Evolutionary conservation across 2,113 vertebrate species (phyloP).

Genomic region (Castor canadensis): DNA sequence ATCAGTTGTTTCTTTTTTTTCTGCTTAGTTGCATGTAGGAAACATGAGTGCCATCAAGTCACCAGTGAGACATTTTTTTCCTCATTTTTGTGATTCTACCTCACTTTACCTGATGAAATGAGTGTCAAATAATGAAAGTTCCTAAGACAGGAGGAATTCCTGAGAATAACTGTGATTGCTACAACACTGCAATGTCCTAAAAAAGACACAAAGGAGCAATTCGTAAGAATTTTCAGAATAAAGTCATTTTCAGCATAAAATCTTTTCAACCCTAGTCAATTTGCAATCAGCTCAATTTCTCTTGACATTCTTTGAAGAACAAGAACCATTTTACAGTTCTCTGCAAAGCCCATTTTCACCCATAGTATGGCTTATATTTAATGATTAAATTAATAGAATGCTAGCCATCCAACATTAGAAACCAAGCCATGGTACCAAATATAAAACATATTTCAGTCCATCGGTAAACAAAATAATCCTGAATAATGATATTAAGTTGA

Average conservation of each 20-base stretch:
- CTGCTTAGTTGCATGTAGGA: conserved; percentile 21
- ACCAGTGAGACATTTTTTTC: not conserved
- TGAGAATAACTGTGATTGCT: conserved; percentile 44
- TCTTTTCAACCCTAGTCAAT: conserved; percentile 45
- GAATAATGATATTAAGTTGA: not conserved
- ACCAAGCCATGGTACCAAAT: not conserved
- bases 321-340: conserved; percentile 50
- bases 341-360: conserved; percentile 15
- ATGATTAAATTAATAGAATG: conserved; percentile 47
- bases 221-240: conserved; percentile 49
- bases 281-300: conserved; percentile 52
- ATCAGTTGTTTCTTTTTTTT: conserved; percentile 32
- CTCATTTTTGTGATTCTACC: not conserved
- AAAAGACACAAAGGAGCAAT: conserved; percentile 24
- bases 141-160: not conserved
- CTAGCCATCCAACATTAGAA: conserved; percentile 27
- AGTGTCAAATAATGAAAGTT: conserved; percentile 39
- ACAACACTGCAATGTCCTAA: not conserved
- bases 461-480: not conserved
- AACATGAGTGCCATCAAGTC: conserved; percentile 33
- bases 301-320: conserved; percentile 19
- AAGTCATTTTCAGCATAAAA: conserved; percentile 28
- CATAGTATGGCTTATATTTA: not conserved
- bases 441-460: conserved; percentile 31
- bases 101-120: conserved; percentile 52